Percentiles rank a stretch among this genome's conserved stretches.
Evolutionary conservation across 2,888 invertebrate genomes (phyloP).

Genomic region (Julus scanicus): DNA sequence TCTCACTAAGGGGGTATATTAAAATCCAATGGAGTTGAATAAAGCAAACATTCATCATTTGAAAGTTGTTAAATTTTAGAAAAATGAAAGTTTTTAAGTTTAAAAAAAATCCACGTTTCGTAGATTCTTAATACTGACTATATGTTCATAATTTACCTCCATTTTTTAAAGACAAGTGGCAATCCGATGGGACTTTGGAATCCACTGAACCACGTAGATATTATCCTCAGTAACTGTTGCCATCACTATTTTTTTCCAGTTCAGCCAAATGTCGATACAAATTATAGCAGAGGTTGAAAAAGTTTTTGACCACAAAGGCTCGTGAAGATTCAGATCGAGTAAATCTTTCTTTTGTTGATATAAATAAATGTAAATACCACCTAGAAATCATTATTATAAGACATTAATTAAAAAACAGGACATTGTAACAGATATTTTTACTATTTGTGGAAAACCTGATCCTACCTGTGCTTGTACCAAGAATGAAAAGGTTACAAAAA

Average conservation of each 20-base stretch:
- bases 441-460: too few relatives aligned
- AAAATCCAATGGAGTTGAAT: too few relatives aligned
- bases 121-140: too few relatives aligned
- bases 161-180: not conserved
- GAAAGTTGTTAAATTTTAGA: too few relatives aligned
- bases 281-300: not conserved
- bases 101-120: too few relatives aligned
- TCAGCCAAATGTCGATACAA: constrained; percentile 25
- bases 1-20: too few relatives aligned
- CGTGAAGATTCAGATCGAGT: not conserved
- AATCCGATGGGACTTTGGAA: not conserved
- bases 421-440: not conserved
- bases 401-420: not conserved
- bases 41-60: too few relatives aligned
- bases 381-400: not conserved
- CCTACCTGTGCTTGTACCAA: constrained; percentile 45
- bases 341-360: not conserved
- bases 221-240: not conserved
- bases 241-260: not conserved
- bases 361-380: not conserved
- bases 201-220: not conserved
- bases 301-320: not conserved
- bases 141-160: too few relatives aligned
- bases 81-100: too few relatives aligned
- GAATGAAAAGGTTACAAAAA: constrained; percentile 6